Evolutionary conservation across 2,888 invertebrate species (phyloP).

Genomic region (Tinea semifulvella): DNA sequence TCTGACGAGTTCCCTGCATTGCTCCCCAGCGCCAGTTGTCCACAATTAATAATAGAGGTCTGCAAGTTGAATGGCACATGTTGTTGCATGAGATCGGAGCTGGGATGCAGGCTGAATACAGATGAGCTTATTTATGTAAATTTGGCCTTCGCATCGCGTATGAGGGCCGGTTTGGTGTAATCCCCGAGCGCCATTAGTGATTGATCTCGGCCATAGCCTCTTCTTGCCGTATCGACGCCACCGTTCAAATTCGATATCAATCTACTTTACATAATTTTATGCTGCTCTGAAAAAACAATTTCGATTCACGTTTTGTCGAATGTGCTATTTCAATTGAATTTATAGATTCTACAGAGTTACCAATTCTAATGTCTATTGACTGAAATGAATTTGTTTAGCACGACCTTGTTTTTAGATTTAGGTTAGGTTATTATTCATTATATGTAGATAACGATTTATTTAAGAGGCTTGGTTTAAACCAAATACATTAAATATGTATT

Average conservation of each 20-base stretch:
- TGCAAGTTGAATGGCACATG: constrained; percentile 59
- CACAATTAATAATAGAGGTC: constrained; percentile 61
- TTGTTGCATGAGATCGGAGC: constrained; percentile 54
- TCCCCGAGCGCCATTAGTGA: constrained; percentile 47
- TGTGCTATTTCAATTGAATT: too few relatives aligned
- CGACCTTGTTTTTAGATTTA: too few relatives aligned
- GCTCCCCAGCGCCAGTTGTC: constrained; percentile 47
- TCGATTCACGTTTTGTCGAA: constrained; percentile 6
- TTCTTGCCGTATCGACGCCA: constrained; percentile 11
- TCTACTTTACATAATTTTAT: constrained; percentile 6
- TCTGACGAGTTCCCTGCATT: constrained; percentile 23
- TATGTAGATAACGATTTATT: too few relatives aligned
- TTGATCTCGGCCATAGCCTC: constrained; percentile 38
- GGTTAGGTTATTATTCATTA: too few relatives aligned
- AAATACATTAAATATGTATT: too few relatives aligned
- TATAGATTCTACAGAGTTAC: too few relatives aligned
- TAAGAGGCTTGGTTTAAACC: too few relatives aligned
- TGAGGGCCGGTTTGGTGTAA: constrained; percentile 12
- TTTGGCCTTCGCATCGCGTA: constrained; percentile 31
- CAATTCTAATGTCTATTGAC: too few relatives aligned
- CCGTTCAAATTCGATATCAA: constrained; percentile 8
- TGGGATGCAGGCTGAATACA: constrained; percentile 55
- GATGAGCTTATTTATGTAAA: constrained; percentile 63
- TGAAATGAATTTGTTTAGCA: too few relatives aligned
- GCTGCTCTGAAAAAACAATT: constrained; percentile 4